A percentile compares a stretch with the other conserved stretches of the same genome.
phyloP scores from a whole-genome alignment of 2,888 invertebrate species.

The Xylocampa areola region DNA sequence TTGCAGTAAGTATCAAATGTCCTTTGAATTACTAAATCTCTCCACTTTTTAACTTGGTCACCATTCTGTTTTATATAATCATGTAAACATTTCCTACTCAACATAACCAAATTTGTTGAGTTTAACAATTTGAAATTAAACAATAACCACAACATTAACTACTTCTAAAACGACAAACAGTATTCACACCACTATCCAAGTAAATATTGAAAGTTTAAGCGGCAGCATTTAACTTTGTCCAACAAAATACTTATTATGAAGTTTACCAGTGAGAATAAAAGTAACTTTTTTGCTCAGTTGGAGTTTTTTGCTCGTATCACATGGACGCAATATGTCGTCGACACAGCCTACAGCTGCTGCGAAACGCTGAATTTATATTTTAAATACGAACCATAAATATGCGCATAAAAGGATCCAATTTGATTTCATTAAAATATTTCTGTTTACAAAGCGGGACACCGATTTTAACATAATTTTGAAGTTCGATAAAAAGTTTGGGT shows the following conservation, averaged over 20 bases:
- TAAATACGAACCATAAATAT: constrained; percentile 79
- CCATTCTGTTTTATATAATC: constrained; percentile 1
- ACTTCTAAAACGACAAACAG: constrained; percentile 8
- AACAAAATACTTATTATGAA: constrained; percentile 50
- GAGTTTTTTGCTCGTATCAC: constrained; percentile 67
- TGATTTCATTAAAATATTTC: constrained; percentile 76
- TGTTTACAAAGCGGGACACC: constrained; percentile 64
- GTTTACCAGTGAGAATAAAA: constrained; percentile 48
- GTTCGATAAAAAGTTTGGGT: constrained; percentile 44
- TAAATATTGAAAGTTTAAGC: constrained; percentile 34
- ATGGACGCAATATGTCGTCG: constrained; percentile 71
- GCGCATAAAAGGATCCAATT: constrained; percentile 86
- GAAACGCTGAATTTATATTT: constrained; percentile 65
- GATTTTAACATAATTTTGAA: constrained; percentile 66
- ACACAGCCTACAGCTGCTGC: constrained; percentile 59
- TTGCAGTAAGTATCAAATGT: constrained; percentile 26
- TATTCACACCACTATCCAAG: constrained; percentile 20
- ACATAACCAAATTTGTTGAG: not conserved
- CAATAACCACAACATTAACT: not conserved
- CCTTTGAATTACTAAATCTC: constrained; percentile 25
- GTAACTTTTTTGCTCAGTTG: constrained; percentile 50
- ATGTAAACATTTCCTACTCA: not conserved
- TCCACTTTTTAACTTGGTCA: constrained; percentile 11
- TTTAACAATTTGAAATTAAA: too few relatives aligned
- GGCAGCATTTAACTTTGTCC: constrained; percentile 31